Conservation (phyloP, 2,797 vertebrate species). For the Threskiornis aethiopicus region DNA sequence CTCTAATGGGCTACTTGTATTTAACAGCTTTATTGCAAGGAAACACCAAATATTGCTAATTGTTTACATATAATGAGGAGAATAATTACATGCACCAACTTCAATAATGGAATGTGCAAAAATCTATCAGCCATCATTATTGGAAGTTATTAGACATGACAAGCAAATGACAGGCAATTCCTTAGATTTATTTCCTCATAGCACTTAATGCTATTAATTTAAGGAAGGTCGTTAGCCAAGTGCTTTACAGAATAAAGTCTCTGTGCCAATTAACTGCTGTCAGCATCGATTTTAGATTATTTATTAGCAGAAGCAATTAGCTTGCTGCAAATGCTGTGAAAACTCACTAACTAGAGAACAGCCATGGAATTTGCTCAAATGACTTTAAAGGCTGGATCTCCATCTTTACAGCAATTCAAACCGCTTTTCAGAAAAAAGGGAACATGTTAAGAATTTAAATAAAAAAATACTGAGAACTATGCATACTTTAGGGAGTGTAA, state of each 20-base stretch:
- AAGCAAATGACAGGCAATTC: constrained; percentile 99
- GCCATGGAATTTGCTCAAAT: constrained; percentile 76
- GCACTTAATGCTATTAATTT: constrained; percentile 98
- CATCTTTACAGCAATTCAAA: constrained; percentile 65
- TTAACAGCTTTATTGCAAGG: constrained; percentile 86
- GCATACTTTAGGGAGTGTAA: constrained; percentile 63
- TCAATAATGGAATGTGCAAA: constrained; percentile 99
- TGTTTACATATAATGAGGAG: constrained; percentile 99
- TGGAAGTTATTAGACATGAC: constrained; percentile 99
- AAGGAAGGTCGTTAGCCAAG: constrained; percentile 93
- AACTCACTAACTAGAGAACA: constrained; percentile 80
- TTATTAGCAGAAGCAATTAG: constrained; percentile 90
- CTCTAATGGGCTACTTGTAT: constrained; percentile 71
- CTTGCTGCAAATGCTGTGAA: constrained; percentile 80
- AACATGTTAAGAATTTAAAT: constrained; percentile 71
- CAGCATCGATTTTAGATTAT: constrained; percentile 90
- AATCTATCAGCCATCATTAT: constrained; percentile 99
- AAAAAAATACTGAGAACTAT: constrained; percentile 71
- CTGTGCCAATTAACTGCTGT: constrained; percentile 91
- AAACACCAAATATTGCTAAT: constrained; percentile 90
- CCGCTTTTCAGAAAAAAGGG: constrained; percentile 56
- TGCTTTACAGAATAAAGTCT: constrained; percentile 94
- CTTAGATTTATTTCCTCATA: constrained; percentile 98
- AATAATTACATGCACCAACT: constrained; percentile 99
- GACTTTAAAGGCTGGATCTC: constrained; percentile 73